Base-by-base conservation (phyloP, 2,888 invertebrate species). In the Dexiosoma caninum region DNA sequence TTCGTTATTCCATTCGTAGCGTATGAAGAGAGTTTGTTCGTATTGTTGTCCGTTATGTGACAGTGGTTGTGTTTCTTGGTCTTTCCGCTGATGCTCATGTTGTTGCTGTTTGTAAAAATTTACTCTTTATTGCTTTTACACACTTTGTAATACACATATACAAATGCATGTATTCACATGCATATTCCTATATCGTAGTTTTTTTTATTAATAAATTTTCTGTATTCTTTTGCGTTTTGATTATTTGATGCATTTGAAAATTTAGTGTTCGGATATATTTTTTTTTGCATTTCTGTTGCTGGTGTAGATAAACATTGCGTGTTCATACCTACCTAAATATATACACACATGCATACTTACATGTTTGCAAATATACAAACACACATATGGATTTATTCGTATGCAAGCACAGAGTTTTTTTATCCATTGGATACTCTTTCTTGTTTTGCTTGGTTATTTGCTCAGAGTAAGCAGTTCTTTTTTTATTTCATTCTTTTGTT, bases 391-490 rank as follows among this genome's bases (percentile, higher is more conserved):
- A 42, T 53, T 21, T 37, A 60, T 19, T n/a, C 27, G 10, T 27
- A 21, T 49, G 1, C 49, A 14, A 32, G 46, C 37, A 27, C 35
- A 69, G 23, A 57, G 23, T 46, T 51, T 60, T 40, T 42, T 32
- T 42, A 71, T 70, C 77, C 77, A 57, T 70, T 62, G 62, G 77
- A 62, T 70, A 71, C 55, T 60, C 70, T 64, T 78, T 46, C 46
- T 57, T 70, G 40, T 55, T 67, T 64, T 21, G 19, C 23, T 70
- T 64, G 64, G 57, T 16, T 40, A 57, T 78, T 78, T 71, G 49
- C 77, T 78, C 77, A 57, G 70, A 78, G 77, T 77, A 71, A 77
- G 70, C 49, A 64, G n/a, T 70, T 64, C 51, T 64, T 2, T 21
- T 44, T n/a, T 2, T 46, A 27, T 27, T 32, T 30, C 2, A 57